Conservation (phyloP, 2,888 invertebrate genomes). For the Drosophila anomalata region DNA sequence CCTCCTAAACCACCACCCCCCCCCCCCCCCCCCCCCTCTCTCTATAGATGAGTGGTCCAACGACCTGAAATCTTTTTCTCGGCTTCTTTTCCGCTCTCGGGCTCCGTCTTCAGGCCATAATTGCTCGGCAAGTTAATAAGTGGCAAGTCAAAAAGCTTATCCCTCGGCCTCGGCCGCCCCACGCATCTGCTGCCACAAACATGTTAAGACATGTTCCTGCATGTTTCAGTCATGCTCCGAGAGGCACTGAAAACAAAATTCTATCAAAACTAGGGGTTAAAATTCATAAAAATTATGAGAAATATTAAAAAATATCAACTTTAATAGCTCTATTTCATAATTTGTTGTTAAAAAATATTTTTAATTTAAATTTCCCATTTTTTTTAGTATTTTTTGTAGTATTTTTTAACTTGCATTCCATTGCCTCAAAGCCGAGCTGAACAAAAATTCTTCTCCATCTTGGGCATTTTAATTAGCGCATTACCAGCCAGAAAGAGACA, state of each 20-base stretch:
- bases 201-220: background rate
- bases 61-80: slow-evolving; percentile 59
- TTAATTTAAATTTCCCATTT: background rate
- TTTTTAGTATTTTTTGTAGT: background rate
- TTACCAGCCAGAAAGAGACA: slow-evolving; percentile 49
- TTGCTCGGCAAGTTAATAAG: slow-evolving; percentile 52
- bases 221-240: too few relatives aligned
- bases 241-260: too few relatives aligned
- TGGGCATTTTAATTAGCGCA: slow-evolving; percentile 70
- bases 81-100: slow-evolving; percentile 31
- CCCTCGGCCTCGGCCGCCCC: slow-evolving; percentile 30
- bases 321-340: too few relatives aligned
- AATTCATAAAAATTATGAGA: too few relatives aligned
- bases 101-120: slow-evolving; percentile 48
- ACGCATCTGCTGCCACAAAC: background rate
- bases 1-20: background rate
- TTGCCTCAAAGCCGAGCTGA: slow-evolving; percentile 18
- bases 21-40: background rate
- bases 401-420: slow-evolving; percentile 16
- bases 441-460: slow-evolving; percentile 11
- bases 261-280: too few relatives aligned
- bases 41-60: slow-evolving; percentile 52
- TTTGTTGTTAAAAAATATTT: too few relatives aligned
- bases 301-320: too few relatives aligned
- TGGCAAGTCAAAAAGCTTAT: slow-evolving; percentile 50